Conservation (phyloP, 2,888 invertebrate species). For the Erebia aethiops region DNA sequence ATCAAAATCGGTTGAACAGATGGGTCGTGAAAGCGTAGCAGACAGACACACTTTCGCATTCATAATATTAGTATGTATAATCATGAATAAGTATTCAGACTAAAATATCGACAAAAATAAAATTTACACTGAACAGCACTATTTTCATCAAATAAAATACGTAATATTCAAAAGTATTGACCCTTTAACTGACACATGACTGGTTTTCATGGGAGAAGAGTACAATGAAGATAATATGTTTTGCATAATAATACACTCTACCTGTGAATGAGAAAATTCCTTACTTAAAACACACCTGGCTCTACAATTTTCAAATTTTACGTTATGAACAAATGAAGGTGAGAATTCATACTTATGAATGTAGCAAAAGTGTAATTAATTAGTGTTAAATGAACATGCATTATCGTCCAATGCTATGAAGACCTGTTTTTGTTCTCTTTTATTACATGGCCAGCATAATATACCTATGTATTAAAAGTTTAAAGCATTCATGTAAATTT, state of each 20-base stretch:
- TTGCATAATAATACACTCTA: conserved; percentile 47
- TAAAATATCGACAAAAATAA: not conserved
- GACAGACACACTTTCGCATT: too few species aligned
- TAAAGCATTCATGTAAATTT: too few species aligned
- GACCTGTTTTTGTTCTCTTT: not conserved
- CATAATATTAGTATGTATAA: too few species aligned
- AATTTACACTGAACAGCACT: not conserved
- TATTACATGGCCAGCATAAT: too few species aligned
- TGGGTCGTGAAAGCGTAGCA: too few species aligned
- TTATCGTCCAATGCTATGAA: not conserved
- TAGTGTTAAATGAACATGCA: not conserved
- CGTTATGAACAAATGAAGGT: not conserved
- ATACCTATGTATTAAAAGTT: too few species aligned
- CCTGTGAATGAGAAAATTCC: conserved; percentile 1
- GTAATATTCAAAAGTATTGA: conserved; percentile 11
- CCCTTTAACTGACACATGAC: conserved; percentile 35
- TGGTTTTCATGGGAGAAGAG: conserved; percentile 53
- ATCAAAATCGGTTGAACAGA: too few species aligned
- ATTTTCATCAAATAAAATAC: not conserved
- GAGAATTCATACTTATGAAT: not conserved
- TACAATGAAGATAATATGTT: conserved; percentile 65
- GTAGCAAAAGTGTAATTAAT: not conserved
- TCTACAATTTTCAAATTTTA: not conserved
- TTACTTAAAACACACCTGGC: not conserved
- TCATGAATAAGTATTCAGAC: not conserved